These are phyloP conservation scores for Cryptus armator DNA, from an alignment of 2,888 invertebrate species.

Conservation along the genomic window DNA sequence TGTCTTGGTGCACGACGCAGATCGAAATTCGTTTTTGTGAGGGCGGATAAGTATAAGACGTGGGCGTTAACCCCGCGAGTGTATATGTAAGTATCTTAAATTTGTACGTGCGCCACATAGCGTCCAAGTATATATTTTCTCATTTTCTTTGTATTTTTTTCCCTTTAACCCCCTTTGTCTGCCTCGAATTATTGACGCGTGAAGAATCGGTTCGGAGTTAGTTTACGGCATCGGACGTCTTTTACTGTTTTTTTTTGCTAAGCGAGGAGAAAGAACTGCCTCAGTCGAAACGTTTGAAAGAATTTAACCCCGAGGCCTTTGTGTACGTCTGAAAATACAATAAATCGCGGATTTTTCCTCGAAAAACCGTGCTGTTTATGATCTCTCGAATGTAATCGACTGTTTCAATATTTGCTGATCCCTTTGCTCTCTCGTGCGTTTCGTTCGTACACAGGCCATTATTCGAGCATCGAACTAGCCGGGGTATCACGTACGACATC, in stretches of 20 bases:
- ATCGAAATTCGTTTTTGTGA: constrained; percentile 27
- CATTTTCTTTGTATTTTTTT: not conserved
- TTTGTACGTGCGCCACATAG: not conserved
- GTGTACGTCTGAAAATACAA: not conserved
- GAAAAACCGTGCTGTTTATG: not conserved
- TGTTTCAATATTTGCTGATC: constrained; percentile 53
- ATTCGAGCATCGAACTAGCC: not conserved
- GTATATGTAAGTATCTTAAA: not conserved
- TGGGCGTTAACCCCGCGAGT: constrained; percentile 33
- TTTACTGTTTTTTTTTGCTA: no score
- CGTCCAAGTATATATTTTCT: not conserved
- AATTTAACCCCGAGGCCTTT: not conserved
- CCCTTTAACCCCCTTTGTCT: not conserved
- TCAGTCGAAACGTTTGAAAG: no score
- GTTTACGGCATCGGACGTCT: not conserved
- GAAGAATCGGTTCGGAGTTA: not conserved
- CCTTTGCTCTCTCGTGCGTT: not conserved
- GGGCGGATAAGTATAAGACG: constrained; percentile 32
- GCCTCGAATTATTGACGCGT: constrained; percentile 7
- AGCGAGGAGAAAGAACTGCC: no score
- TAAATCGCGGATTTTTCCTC: not conserved
- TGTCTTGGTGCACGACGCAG: constrained; percentile 18
- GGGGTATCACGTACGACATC: constrained; percentile 32
- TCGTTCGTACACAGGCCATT: constrained; percentile 2
- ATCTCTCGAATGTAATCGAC: constrained; percentile 24